A percentile compares a stretch with the other conserved stretches of the same genome.
Evolutionary conservation across 2,113 vertebrate species (phyloP).

Genomic region (Vidua chalybeata): DNA sequence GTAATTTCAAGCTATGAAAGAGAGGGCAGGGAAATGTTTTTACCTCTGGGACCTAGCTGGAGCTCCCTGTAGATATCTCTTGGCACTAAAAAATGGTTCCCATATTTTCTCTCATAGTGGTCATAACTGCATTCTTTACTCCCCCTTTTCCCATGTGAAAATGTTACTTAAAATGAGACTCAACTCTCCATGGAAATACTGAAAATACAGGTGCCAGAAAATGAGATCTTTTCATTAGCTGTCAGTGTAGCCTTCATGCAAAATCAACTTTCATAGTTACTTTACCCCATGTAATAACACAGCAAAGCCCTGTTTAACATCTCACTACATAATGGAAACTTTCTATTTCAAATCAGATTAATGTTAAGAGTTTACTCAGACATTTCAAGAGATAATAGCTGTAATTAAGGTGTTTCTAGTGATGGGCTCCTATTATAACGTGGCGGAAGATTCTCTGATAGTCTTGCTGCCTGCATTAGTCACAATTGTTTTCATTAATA

Average conservation of each 20-base stretch:
- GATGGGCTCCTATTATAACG: background rate
- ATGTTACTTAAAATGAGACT: background rate
- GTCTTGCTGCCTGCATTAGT: conserved; percentile 16
- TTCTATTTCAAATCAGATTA: conserved; percentile 51
- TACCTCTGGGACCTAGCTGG: background rate
- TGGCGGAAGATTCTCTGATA: conserved; percentile 19
- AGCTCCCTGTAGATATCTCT: background rate
- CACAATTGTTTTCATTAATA: conserved; percentile 56
- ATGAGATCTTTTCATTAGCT: conserved; percentile 42
- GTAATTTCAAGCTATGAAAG: background rate
- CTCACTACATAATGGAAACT: conserved; percentile 15
- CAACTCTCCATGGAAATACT: background rate
- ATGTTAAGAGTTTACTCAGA: conserved; percentile 40
- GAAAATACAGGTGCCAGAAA: conserved; percentile 45
- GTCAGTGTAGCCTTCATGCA: background rate
- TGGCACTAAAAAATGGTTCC: background rate
- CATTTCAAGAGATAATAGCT: conserved; percentile 56
- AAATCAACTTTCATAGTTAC: background rate
- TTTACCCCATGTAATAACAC: conserved; percentile 8
- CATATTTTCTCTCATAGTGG: background rate
- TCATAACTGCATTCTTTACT: background rate
- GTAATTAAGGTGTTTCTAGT: conserved; percentile 44
- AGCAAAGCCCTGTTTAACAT: conserved; percentile 32
- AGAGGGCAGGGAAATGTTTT: background rate
- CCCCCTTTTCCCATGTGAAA: background rate